These are phyloP conservation scores for Loris lydekkerianus DNA, from an alignment of 2,797 vertebrate species.

Conservation along the genomic window DNA sequence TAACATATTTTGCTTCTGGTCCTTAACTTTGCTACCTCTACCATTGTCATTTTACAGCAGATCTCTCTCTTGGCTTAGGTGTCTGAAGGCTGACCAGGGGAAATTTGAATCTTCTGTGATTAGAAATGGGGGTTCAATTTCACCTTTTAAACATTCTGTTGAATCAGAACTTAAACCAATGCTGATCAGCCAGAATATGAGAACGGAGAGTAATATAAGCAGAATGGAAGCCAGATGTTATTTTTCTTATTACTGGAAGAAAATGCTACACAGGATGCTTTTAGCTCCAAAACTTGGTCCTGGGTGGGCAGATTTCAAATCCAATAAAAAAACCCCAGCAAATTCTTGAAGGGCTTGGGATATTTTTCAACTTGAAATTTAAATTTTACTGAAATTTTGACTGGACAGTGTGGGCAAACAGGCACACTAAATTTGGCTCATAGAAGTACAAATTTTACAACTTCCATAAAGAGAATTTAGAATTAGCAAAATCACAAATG, in stretches of 20 bases:
- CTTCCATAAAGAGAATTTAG: not conserved
- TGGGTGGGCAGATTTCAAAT: constrained; percentile 24
- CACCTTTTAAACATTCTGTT: not conserved
- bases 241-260: not conserved
- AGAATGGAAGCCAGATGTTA: not conserved
- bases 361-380: not conserved
- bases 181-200: constrained; percentile 66
- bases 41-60: not conserved
- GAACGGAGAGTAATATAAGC: not conserved
- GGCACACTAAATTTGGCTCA: not conserved
- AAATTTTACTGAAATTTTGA: constrained; percentile 50
- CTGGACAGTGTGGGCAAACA: not conserved
- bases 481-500: constrained; percentile 28
- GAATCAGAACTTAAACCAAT: constrained; percentile 41
- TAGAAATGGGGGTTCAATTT: constrained; percentile 59
- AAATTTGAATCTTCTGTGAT: constrained; percentile 49
- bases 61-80: constrained; percentile 30
- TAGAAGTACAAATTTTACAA: not conserved
- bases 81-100: constrained; percentile 57
- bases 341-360: not conserved
- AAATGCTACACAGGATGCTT: not conserved
- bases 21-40: not conserved
- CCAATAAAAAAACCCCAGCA: constrained; percentile 3
- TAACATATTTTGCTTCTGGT: not conserved
- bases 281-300: constrained; percentile 25